Percentiles rank a stretch among this genome's conserved stretches.
Conservation (phyloP, 2,797 vertebrate species). For the Chiloscyllium punctatum region DNA sequence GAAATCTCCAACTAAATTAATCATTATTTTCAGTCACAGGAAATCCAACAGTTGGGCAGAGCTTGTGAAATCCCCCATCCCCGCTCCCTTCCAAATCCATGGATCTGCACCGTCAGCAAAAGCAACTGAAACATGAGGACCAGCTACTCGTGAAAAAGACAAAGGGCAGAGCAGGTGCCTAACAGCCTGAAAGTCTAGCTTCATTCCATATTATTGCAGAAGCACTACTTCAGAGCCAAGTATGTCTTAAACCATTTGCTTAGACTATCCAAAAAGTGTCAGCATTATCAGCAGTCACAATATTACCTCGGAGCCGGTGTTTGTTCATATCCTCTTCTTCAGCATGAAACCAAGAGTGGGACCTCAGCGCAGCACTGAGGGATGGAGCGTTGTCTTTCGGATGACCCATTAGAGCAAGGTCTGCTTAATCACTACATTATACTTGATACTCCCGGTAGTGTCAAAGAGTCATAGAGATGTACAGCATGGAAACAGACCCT, state of each 20-base stretch:
- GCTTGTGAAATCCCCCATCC: no score
- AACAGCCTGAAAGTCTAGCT: not conserved
- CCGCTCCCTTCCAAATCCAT: no score
- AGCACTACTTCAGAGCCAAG: not conserved
- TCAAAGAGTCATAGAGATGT: no score
- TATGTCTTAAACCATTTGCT: not conserved
- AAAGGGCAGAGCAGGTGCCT: not conserved
- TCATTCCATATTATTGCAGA: no score
- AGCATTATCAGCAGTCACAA: not conserved
- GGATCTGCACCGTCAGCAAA: not conserved
- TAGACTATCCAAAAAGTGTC: not conserved
- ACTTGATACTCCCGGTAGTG: not conserved
- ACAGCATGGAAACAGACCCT: no score
- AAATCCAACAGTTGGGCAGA: not conserved
- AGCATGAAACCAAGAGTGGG: no score
- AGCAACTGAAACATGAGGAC: slow-evolving; percentile 10
- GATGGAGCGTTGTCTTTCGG: not conserved
- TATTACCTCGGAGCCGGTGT: not conserved
- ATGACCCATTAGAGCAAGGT: not conserved
- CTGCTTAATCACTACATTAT: not conserved
- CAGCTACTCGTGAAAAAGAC: not conserved
- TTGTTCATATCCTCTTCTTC: no score
- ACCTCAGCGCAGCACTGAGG: not conserved
- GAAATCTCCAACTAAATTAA: not conserved
- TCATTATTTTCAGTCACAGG: not conserved